Evolutionary conservation across 2,113 vertebrate species (phyloP), one percentile per base, ranked within the genome.

Genomic region (Chitala chitala): DNA sequence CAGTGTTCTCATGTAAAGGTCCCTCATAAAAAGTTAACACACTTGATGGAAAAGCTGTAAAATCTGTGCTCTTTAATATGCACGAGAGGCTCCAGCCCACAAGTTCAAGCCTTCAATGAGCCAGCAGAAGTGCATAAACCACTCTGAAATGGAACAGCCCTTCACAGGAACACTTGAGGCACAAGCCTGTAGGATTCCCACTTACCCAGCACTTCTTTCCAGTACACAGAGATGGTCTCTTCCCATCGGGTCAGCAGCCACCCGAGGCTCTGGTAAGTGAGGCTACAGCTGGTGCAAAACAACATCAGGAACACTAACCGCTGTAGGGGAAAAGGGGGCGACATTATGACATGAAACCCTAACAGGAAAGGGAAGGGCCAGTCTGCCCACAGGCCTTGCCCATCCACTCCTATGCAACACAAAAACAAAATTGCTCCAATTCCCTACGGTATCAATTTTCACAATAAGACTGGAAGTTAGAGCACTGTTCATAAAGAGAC

Each of bases 131-230:
- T 26, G 22, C 36, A 13, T 17, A 61, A 61, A 31, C 22, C 26
- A 8, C 26, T 0, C 55, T 15, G 29, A 3, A 59, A 38, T 5
- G 17, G 59, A 22, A 36, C 17, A 63, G 33, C 6, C 1, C 33
- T 13, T 29, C 31, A 26, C n/a, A n/a, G n/a, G n/a, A n/a, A n/a
- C n/a, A n/a, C n/a, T n/a, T n/a, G n/a, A n/a, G n/a, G n/a, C 17
- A 36, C 36, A 20, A 54, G 20, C 33, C 42, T 24, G 5, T 40
- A 24, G 40, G 13, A n/a, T 31, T 5, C 12, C 24, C 59, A 65
- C 71, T 68, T 78, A 84, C 83, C 83, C 22, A 81, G 64, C 15
- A 81, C 20, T 64, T 81, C 81, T 26, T 51, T 79, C 79, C 77
- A 77, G 75, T 85, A 82, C 22, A 75, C 20, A 1, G 53, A 73